Evolutionary conservation across 2,797 vertebrate species (phyloP).

Genomic region (Scomberomorus guttatus): DNA sequence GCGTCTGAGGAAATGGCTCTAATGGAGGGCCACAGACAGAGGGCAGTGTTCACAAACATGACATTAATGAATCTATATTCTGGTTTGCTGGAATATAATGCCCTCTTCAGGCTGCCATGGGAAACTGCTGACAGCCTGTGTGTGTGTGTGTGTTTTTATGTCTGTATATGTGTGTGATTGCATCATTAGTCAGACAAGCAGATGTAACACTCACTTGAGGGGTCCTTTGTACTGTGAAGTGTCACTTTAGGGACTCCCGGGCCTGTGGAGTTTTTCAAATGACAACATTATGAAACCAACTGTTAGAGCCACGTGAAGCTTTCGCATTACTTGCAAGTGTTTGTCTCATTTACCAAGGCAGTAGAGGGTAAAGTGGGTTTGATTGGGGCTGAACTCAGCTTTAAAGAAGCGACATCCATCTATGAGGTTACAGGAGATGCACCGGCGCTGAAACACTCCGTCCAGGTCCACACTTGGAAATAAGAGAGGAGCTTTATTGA

Average conservation of each 20-base stretch:
- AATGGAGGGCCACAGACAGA: conserved; percentile 54
- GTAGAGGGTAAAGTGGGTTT: conserved; percentile 85
- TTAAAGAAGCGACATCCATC: conserved; percentile 86
- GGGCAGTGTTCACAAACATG: conserved; percentile 66
- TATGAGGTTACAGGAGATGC: conserved; percentile 86
- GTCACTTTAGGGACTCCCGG: conserved; percentile 89
- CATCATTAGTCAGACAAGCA: conserved; percentile 42
- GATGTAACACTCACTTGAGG: conserved; percentile 82
- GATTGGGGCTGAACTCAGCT: conserved; percentile 86
- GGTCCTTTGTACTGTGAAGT: conserved; percentile 85
- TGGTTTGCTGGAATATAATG: conserved; percentile 7
- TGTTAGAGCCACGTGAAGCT: conserved; percentile 17
- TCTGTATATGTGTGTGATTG: conserved; percentile 11
- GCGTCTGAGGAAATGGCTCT: neutral
- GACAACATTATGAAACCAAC: conserved; percentile 35
- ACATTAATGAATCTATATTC: neutral
- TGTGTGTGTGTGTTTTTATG: neutral
- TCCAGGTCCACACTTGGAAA: conserved; percentile 84
- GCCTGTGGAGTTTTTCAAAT: conserved; percentile 73
- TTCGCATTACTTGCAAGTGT: neutral
- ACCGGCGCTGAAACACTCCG: conserved; percentile 85
- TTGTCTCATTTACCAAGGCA: conserved; percentile 84
- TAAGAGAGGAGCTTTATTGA: conserved; percentile 47
- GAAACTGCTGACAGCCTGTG: conserved; percentile 36
- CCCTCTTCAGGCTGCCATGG: conserved; percentile 53